Base-by-base conservation (phyloP, 1,140 invertebrate species). In the Drosophila funebris region DNA sequence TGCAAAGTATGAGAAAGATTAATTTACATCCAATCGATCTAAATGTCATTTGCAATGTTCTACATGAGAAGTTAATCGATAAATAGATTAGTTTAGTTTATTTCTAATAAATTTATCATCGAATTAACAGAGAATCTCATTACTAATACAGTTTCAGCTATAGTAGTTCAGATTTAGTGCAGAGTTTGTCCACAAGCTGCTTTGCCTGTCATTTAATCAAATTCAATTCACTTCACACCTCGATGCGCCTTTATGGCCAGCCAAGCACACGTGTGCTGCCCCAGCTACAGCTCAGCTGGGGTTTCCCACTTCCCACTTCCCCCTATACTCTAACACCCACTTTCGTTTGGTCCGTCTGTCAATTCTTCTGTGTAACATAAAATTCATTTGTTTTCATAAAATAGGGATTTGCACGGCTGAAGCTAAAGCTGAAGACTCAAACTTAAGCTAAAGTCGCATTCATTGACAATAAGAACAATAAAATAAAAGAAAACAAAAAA, bases 311-410 rank as follows among this genome's bases (percentile, higher is more conserved):
- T 46, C 53, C 64, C 39, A 14, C 16, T 64, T 11, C 31, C 41
- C 11, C 16, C 41, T 13, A 2, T 11, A 3, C 1, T n/a, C 27
- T 8, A n/a, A n/a, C n/a, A n/a, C 8, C 5, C 8, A 3, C 14
- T 24, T n/a, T 11, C 24, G 3, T 16, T 31, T 3, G 1, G 7
- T 18, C n/a, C 27, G 11, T 14, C 27, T 14, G 41, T 8, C 18
- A 44, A 39, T 20, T 36, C 39, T 79, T 27, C 53, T 57, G 44
- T 66, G 67, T 29, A 22, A 52, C 76, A 87, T 76, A 87, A 88
- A 83, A 88, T 83, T 76, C 76, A 87, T 87, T 87, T 87, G 78
- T 89, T 88, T 87, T 83, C 83, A 89, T 87, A 88, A 83, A 88
- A 88, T 52, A 71, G 24, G 79, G 79, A 76, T 89, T 88, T 88